These are phyloP conservation scores for Erebia epiphron DNA, from an alignment of 2,888 invertebrate species.

Conservation along the genomic window DNA sequence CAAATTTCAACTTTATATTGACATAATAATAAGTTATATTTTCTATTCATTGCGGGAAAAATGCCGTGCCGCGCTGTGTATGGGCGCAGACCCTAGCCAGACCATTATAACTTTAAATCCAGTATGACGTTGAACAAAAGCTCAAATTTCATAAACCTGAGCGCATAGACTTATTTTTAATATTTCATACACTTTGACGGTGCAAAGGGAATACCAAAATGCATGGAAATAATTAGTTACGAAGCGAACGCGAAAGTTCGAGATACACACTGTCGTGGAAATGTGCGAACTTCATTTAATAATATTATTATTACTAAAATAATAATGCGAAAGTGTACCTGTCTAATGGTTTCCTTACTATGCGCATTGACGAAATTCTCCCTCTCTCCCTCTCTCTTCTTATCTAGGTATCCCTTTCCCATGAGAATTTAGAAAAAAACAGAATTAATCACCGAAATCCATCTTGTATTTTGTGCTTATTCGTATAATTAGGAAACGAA, in stretches of 20 bases:
- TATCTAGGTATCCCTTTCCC: background rate
- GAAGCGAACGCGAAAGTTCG: conserved; percentile 49
- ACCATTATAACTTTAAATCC: background rate
- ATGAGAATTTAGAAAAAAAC: too few relatives aligned
- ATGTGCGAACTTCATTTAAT: background rate
- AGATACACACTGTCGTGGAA: conserved; percentile 41
- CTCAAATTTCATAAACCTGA: conserved; percentile 37
- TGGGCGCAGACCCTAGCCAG: background rate
- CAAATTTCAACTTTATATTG: too few relatives aligned
- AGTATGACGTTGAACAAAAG: conserved; percentile 21
- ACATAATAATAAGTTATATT: too few relatives aligned
- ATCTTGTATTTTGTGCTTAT: too few relatives aligned
- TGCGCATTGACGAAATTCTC: background rate
- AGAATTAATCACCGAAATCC: too few relatives aligned
- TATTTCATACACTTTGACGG: conserved; percentile 67
- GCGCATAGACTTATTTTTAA: conserved; percentile 58
- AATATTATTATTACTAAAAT: background rate
- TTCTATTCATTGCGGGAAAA: too few relatives aligned
- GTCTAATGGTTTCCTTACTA: background rate
- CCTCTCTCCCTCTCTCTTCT: too few relatives aligned
- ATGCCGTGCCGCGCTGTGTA: too few relatives aligned
- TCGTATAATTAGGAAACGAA: too few relatives aligned
- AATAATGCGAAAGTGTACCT: background rate
- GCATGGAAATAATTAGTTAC: conserved; percentile 76
- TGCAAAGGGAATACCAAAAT: conserved; percentile 76